A percentile compares a stretch with the other conserved stretches of the same genome.
Conservation (phyloP, 2,113 vertebrate species). For the Artemisiospiza belli region DNA sequence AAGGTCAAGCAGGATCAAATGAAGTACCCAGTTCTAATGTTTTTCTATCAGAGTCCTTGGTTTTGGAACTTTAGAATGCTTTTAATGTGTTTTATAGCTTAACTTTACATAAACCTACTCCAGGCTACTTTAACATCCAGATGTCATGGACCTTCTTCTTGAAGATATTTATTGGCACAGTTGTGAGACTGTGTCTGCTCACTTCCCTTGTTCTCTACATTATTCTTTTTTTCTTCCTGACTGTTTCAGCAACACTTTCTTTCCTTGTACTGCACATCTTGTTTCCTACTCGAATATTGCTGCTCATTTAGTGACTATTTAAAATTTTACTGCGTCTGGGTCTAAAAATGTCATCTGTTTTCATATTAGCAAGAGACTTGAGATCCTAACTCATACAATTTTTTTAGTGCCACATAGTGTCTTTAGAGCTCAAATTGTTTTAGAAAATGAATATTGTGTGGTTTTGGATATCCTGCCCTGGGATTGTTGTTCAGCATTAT, state of each 20-base stretch:
- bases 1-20: neutral
- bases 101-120: neutral
- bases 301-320: neutral
- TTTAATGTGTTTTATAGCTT: neutral
- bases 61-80: neutral
- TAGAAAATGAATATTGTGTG: neutral
- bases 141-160: neutral
- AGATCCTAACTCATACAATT: neutral
- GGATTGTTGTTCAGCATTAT: neutral
- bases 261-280: neutral
- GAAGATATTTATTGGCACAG: neutral
- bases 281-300: neutral
- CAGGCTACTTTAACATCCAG: neutral
- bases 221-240: neutral
- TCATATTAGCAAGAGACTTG: neutral
- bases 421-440: neutral
- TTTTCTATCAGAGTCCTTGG: neutral
- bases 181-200: neutral
- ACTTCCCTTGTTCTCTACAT: neutral
- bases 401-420: neutral
- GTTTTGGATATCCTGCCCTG: neutral
- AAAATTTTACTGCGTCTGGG: neutral
- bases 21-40: neutral
- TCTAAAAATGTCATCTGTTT: slow-evolving; percentile 11
- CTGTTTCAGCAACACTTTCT: neutral